Base-by-base conservation (phyloP, 2,888 invertebrate species). In the Anthophora plumipes region DNA sequence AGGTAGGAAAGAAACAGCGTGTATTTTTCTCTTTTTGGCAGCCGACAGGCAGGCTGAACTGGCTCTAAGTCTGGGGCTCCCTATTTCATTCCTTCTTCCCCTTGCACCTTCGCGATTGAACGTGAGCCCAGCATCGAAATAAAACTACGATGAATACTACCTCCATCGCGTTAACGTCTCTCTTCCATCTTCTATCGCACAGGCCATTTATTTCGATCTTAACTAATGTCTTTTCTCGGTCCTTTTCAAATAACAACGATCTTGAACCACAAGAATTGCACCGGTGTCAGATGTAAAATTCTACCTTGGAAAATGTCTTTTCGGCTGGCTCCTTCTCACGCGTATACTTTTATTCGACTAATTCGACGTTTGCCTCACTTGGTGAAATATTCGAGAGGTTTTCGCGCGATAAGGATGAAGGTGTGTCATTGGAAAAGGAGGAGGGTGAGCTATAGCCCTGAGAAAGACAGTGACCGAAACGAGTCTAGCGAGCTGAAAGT, bases 141-240 rank as follows among this genome's bases (percentile, higher is more conserved):
- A 88, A 88, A 89, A 89, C 85, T 84, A 85, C 87, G 83, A 71
- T 72, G 86, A 82, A 80, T 83, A 70, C 86, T 76, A 88, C 87
- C 83, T 85, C 86, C 88, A 86, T 87, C 88, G 83, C 84, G 88
- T 88, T 90, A 90, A 90, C 88, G 89, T 88, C 83, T 75, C 89
- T 90, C 89, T 80, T 90, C 90, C 88, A 87, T 90, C 89, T 90
- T 89, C 85, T 73, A 84, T 85, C 86, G 84, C 60, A 46, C 74
- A 73, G 79, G 85, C 87, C 89, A 90, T 90, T 90, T 87, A 88
- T 90, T 90, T 84, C 84, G 83, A 85, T 87, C 88, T 88, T 88
- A 87, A 86, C 87, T 86, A 82, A 87, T 88, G 88, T 88, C 87
- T 86, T 87, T 83, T 80, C 84, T 60, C 68, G 70, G 81, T 83